phyloP scores from a whole-genome alignment of 2,113 vertebrate species.

The Protomyctophum bolini region DNA sequence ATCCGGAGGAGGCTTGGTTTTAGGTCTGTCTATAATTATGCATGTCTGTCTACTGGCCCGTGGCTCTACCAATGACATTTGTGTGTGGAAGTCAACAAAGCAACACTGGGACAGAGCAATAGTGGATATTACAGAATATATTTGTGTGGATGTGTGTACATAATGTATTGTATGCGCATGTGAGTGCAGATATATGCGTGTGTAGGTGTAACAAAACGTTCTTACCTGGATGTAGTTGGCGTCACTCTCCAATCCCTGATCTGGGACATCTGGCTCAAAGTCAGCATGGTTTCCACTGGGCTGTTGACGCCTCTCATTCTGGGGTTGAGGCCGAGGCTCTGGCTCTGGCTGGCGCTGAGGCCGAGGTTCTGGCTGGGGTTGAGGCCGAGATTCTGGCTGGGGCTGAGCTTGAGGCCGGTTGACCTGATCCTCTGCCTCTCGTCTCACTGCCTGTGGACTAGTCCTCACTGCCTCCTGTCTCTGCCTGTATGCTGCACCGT shows the following conservation, averaged over 20 bases:
- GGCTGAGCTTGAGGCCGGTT: slow-evolving; percentile 16
- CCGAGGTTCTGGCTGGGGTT: slow-evolving; percentile 7
- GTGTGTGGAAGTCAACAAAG: slow-evolving; percentile 32
- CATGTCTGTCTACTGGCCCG: slow-evolving; percentile 29
- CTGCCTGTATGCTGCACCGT: slow-evolving; percentile 56
- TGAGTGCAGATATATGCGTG: neutral
- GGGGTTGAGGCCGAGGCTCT: neutral
- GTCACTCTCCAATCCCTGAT: slow-evolving; percentile 39
- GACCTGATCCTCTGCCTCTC: slow-evolving; percentile 28
- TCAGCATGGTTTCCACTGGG: slow-evolving; percentile 71
- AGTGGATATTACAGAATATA: slow-evolving; percentile 1
- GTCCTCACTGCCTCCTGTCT: slow-evolving; percentile 43
- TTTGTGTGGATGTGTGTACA: neutral
- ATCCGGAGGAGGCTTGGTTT: slow-evolving; percentile 55
- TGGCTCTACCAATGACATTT: slow-evolving; percentile 44
- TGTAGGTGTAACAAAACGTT: neutral
- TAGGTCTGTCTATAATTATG: slow-evolving; percentile 65
- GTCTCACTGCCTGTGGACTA: slow-evolving; percentile 34
- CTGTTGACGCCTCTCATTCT: slow-evolving; percentile 44
- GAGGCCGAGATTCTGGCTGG: slow-evolving; percentile 1
- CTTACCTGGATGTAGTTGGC: slow-evolving; percentile 63
- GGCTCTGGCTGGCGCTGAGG: neutral
- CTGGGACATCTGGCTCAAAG: slow-evolving; percentile 53
- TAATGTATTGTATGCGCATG: neutral
- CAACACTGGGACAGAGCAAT: slow-evolving; percentile 2